Conservation (phyloP, 2,797 vertebrate species). For the Bovichtus diacanthus region DNA sequence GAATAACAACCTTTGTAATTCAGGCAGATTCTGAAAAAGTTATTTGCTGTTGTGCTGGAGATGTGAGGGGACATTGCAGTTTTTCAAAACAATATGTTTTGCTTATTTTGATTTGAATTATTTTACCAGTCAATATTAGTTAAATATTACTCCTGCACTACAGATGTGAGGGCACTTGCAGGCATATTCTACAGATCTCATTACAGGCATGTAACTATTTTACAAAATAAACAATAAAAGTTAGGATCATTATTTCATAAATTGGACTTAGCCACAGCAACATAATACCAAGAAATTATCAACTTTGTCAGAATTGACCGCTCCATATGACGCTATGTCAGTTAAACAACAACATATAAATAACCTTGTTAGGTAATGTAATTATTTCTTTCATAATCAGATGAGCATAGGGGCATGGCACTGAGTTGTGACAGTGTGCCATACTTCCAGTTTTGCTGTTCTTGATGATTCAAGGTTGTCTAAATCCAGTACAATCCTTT, state of each 20-base stretch:
- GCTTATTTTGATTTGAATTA: neutral
- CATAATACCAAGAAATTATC: neutral
- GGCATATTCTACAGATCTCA: slow-evolving; percentile 7
- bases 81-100: neutral
- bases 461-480: neutral
- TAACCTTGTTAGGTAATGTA: no score
- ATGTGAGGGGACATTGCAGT: neutral
- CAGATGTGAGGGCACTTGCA: neutral
- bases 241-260: neutral
- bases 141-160: neutral
- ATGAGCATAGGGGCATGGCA: neutral
- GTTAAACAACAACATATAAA: neutral
- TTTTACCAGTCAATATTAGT: neutral
- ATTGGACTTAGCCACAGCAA: neutral
- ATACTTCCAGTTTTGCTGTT: neutral
- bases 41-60: neutral
- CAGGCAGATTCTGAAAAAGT: neutral
- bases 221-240: neutral
- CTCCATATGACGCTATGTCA: neutral
- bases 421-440: neutral
- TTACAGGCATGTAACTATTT: no score
- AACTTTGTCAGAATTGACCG: neutral
- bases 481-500: neutral
- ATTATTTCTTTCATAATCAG: no score
- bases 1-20: neutral